Percentiles rank a stretch among this genome's conserved stretches.
Conservation (phyloP, 92 coral and sea anemone genomes). For the Paramuricea clavata region DNA sequence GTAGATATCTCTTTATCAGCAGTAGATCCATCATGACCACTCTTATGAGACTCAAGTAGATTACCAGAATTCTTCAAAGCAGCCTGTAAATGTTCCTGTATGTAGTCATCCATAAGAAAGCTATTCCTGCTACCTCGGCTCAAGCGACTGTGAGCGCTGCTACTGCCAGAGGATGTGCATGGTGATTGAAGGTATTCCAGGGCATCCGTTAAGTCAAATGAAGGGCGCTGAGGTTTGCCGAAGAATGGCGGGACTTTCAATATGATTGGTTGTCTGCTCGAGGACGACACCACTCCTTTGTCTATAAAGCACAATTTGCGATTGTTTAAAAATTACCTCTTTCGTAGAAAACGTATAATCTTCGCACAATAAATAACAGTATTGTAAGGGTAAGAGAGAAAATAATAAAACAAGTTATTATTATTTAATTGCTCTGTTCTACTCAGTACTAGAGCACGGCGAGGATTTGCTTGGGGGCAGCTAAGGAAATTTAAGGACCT, state of each 20-base stretch:
- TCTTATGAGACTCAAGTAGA: slow-evolving; percentile 18
- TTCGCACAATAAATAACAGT: too few relatives aligned
- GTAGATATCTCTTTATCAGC: not conserved
- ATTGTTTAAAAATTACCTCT: too few relatives aligned
- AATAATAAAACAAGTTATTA: too few relatives aligned
- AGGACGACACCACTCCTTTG: not conserved
- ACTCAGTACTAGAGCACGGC: too few relatives aligned
- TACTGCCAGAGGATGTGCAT: slow-evolving; percentile 36
- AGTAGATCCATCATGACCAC: not conserved
- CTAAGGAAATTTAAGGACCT: too few relatives aligned
- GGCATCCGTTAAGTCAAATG: slow-evolving; percentile 89
- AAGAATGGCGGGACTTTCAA: slow-evolving; percentile 55
- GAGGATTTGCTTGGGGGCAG: too few relatives aligned
- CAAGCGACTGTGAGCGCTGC: slow-evolving; percentile 69
- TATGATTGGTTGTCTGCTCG: not conserved
- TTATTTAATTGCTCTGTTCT: too few relatives aligned
- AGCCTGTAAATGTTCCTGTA: slow-evolving; percentile 83
- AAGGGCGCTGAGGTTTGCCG: slow-evolving; percentile 76
- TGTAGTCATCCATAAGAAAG: slow-evolving; percentile 84
- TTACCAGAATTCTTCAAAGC: slow-evolving; percentile 75
- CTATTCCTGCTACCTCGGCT: slow-evolving; percentile 89
- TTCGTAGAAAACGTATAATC: not conserved
- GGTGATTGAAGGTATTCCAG: slow-evolving; percentile 85
- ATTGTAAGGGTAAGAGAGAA: too few relatives aligned
- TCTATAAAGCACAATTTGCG: too few relatives aligned